Conservation (phyloP, 2,888 invertebrate species). For the Campaea margaritaria region DNA sequence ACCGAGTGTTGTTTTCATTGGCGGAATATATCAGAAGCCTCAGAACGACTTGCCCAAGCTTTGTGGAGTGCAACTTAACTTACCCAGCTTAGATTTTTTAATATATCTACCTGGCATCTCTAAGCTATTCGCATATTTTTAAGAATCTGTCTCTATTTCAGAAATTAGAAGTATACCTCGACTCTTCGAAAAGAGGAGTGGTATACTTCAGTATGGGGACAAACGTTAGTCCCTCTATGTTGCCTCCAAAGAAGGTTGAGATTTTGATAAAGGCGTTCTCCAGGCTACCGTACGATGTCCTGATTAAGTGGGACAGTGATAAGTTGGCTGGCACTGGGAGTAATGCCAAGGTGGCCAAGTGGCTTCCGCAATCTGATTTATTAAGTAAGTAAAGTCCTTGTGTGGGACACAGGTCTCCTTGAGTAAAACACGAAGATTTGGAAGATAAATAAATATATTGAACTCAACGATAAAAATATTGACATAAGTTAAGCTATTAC, state of each 20-base stretch:
- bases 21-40: slow-evolving; percentile 66
- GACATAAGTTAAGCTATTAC: too few species aligned
- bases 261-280: slow-evolving; percentile 62
- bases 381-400: slow-evolving; percentile 49
- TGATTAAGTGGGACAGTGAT: slow-evolving; percentile 72
- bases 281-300: slow-evolving; percentile 65
- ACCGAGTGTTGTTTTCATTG: slow-evolving; percentile 66
- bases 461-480: too few species aligned
- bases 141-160: too few species aligned
- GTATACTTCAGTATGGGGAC: slow-evolving; percentile 77
- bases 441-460: too few species aligned
- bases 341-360: slow-evolving; percentile 67
- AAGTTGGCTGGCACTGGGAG: slow-evolving; percentile 51
- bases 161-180: slow-evolving; percentile 65
- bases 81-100: too few species aligned
- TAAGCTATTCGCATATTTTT: too few species aligned
- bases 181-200: slow-evolving; percentile 67
- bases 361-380: slow-evolving; percentile 74
- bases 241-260: slow-evolving; percentile 58
- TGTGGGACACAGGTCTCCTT: too few species aligned
- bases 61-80: too few species aligned
- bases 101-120: too few species aligned
- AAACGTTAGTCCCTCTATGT: slow-evolving; percentile 56
- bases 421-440: too few species aligned
- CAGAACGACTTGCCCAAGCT: slow-evolving; percentile 62